These are phyloP conservation scores for Heliconius himera DNA, from an alignment of 1,140 invertebrate genomes.

Conservation along the genomic window DNA sequence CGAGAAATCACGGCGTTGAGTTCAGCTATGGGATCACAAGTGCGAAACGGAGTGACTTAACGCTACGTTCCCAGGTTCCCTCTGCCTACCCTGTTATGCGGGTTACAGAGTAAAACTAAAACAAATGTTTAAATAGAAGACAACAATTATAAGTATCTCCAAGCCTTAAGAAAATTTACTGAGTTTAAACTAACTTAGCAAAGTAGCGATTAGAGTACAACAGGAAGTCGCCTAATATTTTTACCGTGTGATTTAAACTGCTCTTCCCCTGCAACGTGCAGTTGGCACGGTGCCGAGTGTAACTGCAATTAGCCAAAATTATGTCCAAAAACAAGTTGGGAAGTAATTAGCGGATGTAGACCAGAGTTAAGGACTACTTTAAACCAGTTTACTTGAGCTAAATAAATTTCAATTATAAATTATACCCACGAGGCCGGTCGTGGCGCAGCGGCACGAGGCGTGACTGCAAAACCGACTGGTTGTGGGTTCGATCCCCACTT, in stretches of 20 bases:
- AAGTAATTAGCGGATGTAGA: conserved; percentile 76
- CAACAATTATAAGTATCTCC: background rate
- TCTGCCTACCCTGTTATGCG: too few species aligned
- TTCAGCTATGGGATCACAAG: too few species aligned
- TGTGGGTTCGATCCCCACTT: too few species aligned
- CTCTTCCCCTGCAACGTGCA: conserved; percentile 54
- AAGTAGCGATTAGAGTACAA: conserved; percentile 8
- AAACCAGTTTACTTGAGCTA: conserved; percentile 50
- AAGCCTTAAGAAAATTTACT: background rate
- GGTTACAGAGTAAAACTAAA: too few species aligned
- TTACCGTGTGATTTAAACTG: conserved; percentile 56
- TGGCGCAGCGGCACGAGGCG: too few species aligned
- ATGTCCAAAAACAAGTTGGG: conserved; percentile 75
- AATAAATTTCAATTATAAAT: conserved; percentile 8
- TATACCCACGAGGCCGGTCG: too few species aligned
- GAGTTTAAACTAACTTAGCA: background rate
- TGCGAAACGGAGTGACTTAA: too few species aligned
- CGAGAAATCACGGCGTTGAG: too few species aligned
- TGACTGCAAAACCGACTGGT: too few species aligned
- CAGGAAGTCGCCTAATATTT: conserved; percentile 35
- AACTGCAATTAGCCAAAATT: conserved; percentile 77
- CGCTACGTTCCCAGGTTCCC: too few species aligned
- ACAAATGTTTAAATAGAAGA: background rate
- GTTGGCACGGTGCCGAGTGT: conserved; percentile 66
- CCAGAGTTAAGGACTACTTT: conserved; percentile 58